Conservation (phyloP, 2,113 vertebrate species). For the Tragulus kanchil region DNA sequence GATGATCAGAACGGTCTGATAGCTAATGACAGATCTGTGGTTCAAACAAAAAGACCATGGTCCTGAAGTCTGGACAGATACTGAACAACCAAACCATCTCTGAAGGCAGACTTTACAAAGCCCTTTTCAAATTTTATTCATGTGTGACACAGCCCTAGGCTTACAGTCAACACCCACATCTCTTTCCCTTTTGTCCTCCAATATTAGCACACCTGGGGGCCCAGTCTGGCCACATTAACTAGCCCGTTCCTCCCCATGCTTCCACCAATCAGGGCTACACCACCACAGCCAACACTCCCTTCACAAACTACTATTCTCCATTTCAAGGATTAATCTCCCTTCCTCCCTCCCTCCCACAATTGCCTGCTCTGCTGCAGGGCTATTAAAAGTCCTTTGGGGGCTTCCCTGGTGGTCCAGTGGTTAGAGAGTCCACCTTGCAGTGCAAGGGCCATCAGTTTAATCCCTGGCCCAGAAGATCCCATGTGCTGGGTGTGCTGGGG, state of each 20-base stretch:
- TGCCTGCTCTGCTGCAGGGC: neutral
- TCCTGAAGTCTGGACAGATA: neutral
- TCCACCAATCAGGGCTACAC: neutral
- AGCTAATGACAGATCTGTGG: neutral
- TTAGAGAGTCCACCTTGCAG: no score
- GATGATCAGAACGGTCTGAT: neutral
- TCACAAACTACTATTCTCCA: neutral
- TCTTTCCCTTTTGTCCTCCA: neutral
- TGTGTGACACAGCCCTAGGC: neutral
- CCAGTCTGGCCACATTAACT: neutral
- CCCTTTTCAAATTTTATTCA: neutral
- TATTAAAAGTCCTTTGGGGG: neutral
- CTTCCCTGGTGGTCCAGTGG: no score
- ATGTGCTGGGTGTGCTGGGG: no score
- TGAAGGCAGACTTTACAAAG: neutral
- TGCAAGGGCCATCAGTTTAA: no score
- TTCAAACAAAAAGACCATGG: neutral
- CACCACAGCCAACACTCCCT: neutral
- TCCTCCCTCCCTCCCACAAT: neutral
- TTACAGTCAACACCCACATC: neutral
- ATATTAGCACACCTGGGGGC: neutral
- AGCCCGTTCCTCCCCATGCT: neutral
- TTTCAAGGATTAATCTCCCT: neutral
- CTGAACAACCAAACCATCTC: neutral
- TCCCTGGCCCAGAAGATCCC: no score